phyloP scores from a whole-genome alignment of 2,113 vertebrate species.

The Cryptoleucopteryx plumbea region DNA sequence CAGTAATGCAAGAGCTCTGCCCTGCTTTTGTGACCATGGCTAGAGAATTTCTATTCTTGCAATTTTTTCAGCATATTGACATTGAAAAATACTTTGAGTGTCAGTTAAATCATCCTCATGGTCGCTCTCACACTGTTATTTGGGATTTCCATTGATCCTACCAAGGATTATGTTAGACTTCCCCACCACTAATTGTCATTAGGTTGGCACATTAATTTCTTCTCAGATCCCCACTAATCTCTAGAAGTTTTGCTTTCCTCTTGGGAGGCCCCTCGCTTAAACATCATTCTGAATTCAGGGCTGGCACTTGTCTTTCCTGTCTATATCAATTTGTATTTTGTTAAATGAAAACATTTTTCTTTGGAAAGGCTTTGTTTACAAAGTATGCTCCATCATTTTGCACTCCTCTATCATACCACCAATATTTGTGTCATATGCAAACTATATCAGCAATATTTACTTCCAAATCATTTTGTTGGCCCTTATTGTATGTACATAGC shows the following conservation, averaged over 20 bases:
- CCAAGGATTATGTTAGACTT: not conserved
- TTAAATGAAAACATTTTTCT: not conserved
- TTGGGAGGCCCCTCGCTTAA: not conserved
- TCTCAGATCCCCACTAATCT: not conserved
- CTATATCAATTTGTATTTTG: not conserved
- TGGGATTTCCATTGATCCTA: not conserved
- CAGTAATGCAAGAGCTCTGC: not conserved
- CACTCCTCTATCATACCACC: not conserved
- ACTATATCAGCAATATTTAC: not conserved
- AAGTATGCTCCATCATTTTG: not conserved
- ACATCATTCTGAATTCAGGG: not conserved
- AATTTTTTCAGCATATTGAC: not conserved
- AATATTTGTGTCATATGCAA: not conserved
- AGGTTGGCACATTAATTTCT: not conserved
- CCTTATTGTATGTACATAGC: not conserved
- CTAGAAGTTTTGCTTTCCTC: not conserved
- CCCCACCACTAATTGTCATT: not conserved
- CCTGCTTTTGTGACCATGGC: not conserved
- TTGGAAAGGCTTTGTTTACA: not conserved
- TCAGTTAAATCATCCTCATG: not conserved
- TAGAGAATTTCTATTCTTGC: not conserved
- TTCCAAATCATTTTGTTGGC: not conserved
- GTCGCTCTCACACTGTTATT: not conserved
- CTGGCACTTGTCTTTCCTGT: not conserved
- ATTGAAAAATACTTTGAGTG: not conserved